Evolutionary conservation across 2,888 invertebrate species (phyloP).

Genomic region (Andrena bicolor): DNA sequence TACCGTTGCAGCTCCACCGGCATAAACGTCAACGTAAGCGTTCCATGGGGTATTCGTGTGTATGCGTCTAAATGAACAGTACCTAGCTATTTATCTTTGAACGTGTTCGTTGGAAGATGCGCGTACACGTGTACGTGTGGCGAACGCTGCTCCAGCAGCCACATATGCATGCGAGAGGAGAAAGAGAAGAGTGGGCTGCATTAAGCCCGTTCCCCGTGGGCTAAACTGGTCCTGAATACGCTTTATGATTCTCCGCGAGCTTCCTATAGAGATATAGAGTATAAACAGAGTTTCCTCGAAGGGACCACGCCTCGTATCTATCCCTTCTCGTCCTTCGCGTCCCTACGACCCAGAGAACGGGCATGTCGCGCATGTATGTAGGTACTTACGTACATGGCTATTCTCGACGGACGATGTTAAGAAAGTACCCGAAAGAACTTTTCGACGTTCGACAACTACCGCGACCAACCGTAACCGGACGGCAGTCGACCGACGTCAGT

Average conservation of each 20-base stretch:
- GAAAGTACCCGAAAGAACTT: slow-evolving; percentile 20
- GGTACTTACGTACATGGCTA: neutral
- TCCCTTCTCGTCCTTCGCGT: slow-evolving; percentile 16
- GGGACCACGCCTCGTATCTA: slow-evolving; percentile 1
- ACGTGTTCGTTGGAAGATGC: slow-evolving; percentile 24
- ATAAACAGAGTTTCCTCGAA: neutral
- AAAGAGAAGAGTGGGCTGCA: slow-evolving; percentile 38
- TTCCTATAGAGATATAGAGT: slow-evolving; percentile 30
- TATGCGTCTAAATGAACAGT: slow-evolving; percentile 5
- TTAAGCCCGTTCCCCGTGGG: slow-evolving; percentile 63
- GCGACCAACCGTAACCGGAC: neutral
- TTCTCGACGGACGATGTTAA: neutral
- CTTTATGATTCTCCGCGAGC: slow-evolving; percentile 53
- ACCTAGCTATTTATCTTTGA: slow-evolving; percentile 12
- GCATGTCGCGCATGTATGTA: neutral
- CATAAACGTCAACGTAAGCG: slow-evolving; percentile 43
- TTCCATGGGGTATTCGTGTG: slow-evolving; percentile 19
- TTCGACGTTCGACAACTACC: slow-evolving; percentile 13
- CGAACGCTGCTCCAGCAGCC: slow-evolving; percentile 38
- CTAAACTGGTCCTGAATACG: slow-evolving; percentile 64
- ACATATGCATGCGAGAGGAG: slow-evolving; percentile 56
- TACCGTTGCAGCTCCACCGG: slow-evolving; percentile 20
- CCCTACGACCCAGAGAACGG: slow-evolving; percentile 8
- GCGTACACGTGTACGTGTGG: slow-evolving; percentile 2
- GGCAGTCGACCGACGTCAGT: neutral